These are phyloP conservation scores for Acipenser oxyrinchus DNA, from an alignment of 2,797 vertebrate species.

Conservation along the genomic window DNA sequence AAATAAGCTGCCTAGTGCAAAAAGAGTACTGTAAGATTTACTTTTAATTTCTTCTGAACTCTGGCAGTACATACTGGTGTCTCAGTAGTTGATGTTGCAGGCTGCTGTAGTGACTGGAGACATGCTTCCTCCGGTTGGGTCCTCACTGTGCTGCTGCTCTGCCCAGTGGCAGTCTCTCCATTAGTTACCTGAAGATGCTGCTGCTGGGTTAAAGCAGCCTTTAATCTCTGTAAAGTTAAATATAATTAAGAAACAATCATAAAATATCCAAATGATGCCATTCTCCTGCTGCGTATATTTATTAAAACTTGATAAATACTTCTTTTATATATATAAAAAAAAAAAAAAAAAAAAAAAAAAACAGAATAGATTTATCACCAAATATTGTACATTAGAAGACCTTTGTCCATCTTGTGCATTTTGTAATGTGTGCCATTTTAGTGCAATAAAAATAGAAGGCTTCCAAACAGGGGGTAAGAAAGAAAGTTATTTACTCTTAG, in stretches of 20 bases:
- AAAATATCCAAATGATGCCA: not conserved
- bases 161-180: conserved; percentile 53
- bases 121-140: conserved; percentile 69
- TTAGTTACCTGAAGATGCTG: conserved; percentile 86
- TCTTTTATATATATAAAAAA: too few species aligned
- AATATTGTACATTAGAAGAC: not conserved
- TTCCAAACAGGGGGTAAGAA: too few species aligned
- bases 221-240: conserved; percentile 63
- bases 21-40: too few species aligned
- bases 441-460: too few species aligned
- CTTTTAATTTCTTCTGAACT: too few species aligned
- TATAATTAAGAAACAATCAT: conserved; percentile 9
- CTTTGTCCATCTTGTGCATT: too few species aligned
- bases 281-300: not conserved
- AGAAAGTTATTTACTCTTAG: too few species aligned
- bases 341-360: too few species aligned
- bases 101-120: conserved; percentile 83
- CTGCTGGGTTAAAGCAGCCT: conserved; percentile 79
- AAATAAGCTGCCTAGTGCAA: too few species aligned
- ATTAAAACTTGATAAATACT: not conserved
- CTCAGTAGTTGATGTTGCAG: conserved; percentile 94
- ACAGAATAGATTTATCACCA: conserved; percentile 16
- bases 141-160: too few species aligned
- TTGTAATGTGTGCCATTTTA: too few species aligned
- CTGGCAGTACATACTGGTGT: conserved; percentile 69